These are phyloP conservation scores for Pelecanoides urinatrix DNA, from an alignment of 2,113 vertebrate genomes.

Conservation along the genomic window DNA sequence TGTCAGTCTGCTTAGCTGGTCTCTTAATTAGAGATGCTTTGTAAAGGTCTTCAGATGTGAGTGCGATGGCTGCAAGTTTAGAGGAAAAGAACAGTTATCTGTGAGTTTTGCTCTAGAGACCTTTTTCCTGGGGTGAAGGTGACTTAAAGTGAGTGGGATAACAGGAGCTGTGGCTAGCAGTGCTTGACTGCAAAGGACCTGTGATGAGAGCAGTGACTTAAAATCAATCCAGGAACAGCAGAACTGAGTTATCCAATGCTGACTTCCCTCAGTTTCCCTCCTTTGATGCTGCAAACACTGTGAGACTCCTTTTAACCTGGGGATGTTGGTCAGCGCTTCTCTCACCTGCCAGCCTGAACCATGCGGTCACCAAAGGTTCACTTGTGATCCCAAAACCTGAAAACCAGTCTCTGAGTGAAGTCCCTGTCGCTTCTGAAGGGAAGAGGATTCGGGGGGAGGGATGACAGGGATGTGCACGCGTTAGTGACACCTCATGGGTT, in stretches of 20 bases:
- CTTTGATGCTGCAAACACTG: background rate
- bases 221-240: background rate
- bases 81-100: too few species aligned
- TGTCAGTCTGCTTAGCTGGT: background rate
- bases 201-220: background rate
- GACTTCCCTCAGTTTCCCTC: background rate
- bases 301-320: background rate
- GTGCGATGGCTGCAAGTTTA: rapidly evolving
- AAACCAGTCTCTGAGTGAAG: background rate
- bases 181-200: background rate
- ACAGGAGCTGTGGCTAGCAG: background rate
- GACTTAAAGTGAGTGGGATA: background rate
- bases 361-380: background rate
- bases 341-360: rapidly evolving
- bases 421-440: background rate
- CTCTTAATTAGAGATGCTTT: background rate
- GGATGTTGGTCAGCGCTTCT: background rate
- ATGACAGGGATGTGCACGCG: background rate
- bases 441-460: background rate
- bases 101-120: background rate
- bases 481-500: rapidly evolving
- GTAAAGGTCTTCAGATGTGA: background rate
- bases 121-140: background rate
- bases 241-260: background rate
- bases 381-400: background rate